Evolutionary conservation across 1,140 invertebrate genomes (phyloP).

Genomic region (Cherax destructor): DNA sequence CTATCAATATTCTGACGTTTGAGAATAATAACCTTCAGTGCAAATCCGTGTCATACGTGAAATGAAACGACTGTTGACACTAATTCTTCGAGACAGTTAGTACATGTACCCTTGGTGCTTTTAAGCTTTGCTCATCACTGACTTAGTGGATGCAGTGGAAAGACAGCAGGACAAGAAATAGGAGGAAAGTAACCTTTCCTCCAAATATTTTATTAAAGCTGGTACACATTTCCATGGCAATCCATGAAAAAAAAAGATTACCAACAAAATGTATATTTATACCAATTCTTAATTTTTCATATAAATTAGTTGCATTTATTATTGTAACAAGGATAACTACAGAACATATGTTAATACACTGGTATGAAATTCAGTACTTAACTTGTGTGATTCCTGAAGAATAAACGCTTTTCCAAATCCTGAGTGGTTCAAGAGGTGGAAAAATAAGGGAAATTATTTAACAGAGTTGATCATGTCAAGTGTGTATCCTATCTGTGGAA

Average conservation of each 20-base stretch:
- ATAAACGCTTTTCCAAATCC: background rate
- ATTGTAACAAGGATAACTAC: background rate
- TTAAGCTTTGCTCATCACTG: background rate
- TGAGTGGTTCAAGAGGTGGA: background rate
- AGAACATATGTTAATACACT: background rate
- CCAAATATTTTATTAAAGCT: constrained; percentile 2
- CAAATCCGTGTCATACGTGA: background rate
- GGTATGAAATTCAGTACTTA: background rate
- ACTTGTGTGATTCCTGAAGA: background rate
- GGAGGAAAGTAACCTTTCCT: background rate
- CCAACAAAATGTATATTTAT: background rate
- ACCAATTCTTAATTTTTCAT: background rate
- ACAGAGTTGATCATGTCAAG: background rate
- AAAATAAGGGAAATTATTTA: background rate
- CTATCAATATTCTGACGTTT: background rate
- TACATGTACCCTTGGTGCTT: background rate
- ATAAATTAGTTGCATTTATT: background rate
- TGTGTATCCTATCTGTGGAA: background rate
- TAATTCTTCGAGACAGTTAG: background rate
- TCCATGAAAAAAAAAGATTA: background rate
- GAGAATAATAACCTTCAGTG: background rate
- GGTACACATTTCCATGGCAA: background rate
- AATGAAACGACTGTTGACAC: background rate
- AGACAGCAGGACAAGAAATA: constrained; percentile 1
- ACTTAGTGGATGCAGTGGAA: background rate